Evolutionary conservation across 2,797 vertebrate genomes (phyloP).

Genomic region (Tarsius wallacei): DNA sequence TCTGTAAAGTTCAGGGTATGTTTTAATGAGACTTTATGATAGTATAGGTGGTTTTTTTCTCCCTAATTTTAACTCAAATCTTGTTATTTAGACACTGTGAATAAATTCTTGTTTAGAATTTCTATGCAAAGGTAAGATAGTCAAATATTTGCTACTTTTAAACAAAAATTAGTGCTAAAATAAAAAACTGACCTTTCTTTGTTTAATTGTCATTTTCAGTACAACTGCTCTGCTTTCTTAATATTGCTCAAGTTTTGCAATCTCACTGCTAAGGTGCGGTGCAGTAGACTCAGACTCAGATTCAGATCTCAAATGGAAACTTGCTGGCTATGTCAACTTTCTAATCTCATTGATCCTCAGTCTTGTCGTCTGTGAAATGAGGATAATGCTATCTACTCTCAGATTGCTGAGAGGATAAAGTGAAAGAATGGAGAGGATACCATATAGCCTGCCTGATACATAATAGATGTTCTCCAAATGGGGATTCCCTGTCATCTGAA

Average conservation of each 20-base stretch:
- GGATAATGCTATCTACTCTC: not conserved
- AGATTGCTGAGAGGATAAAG: constrained; percentile 3
- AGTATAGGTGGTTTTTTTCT: constrained; percentile 12
- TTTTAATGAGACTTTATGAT: constrained; percentile 72
- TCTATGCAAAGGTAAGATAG: constrained; percentile 65
- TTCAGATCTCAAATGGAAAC: constrained; percentile 23
- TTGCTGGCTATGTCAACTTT: not conserved
- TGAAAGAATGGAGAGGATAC: not conserved
- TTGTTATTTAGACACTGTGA: constrained; percentile 17
- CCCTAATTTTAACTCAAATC: constrained; percentile 9
- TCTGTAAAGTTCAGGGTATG: constrained; percentile 75
- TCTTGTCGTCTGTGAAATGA: constrained; percentile 65
- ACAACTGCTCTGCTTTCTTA: not conserved
- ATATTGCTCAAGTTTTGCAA: not conserved
- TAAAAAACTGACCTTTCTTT: constrained; percentile 56
- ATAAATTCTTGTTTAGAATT: not conserved
- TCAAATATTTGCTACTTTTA: constrained; percentile 57
- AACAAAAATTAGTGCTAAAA: constrained; percentile 21
- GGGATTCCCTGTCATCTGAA: not conserved
- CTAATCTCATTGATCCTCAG: constrained; percentile 39
- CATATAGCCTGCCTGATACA: not conserved
- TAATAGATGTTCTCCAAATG: constrained; percentile 18
- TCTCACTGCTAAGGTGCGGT: not conserved
- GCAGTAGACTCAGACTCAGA: not conserved
- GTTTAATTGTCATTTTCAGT: not conserved